Evolutionary conservation across 2,888 invertebrate genomes (phyloP).

Genomic region (Hecatera dysodea): DNA sequence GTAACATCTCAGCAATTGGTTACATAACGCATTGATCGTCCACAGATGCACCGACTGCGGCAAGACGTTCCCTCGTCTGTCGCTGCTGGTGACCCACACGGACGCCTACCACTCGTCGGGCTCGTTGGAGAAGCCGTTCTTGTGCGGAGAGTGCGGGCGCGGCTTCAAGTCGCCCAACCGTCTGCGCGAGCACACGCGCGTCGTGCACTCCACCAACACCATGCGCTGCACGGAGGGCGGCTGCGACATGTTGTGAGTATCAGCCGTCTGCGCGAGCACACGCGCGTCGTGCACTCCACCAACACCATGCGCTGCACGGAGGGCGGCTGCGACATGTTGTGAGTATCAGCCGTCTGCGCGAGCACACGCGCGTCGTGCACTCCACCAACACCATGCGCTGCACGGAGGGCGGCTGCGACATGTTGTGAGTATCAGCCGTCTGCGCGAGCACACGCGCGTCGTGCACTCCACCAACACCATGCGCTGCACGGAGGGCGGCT

Average conservation of each 20-base stretch:
- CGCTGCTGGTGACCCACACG: conserved; percentile 89
- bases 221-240: conserved; percentile 84
- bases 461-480: conserved; percentile 76
- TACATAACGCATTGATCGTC: neutral
- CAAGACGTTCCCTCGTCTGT: conserved; percentile 89
- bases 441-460: conserved; percentile 86
- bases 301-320: conserved; percentile 84
- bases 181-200: conserved; percentile 86
- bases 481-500: conserved; percentile 85
- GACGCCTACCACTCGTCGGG: conserved; percentile 82
- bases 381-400: conserved; percentile 79
- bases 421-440: conserved; percentile 72
- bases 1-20: neutral
- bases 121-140: conserved; percentile 76
- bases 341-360: conserved; percentile 75
- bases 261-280: conserved; percentile 81
- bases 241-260: conserved; percentile 77
- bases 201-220: conserved; percentile 76
- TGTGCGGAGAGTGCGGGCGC: conserved; percentile 73
- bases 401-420: conserved; percentile 77
- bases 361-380: conserved; percentile 87
- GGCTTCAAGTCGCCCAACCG: conserved; percentile 85
- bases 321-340: conserved; percentile 75
- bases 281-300: conserved; percentile 81
- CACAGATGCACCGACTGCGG: conserved; percentile 89